These are phyloP conservation scores for Catalaphyllia jardinei DNA, from an alignment of 64 coral and sea anemone genomes.

Conservation along the genomic window DNA sequence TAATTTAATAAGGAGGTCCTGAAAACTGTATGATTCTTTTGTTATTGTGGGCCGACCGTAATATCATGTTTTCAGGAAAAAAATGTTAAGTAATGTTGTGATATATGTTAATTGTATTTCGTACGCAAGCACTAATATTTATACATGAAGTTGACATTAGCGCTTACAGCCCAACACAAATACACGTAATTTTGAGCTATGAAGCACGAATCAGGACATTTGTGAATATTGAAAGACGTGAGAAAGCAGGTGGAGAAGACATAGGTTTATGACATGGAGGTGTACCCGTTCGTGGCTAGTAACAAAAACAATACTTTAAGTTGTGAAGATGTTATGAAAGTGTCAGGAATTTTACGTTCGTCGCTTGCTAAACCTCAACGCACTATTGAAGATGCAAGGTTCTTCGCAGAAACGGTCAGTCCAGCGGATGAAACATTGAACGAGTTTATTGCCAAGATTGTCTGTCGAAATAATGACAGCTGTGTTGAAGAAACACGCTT, in stretches of 20 bases:
- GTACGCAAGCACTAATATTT: not conserved
- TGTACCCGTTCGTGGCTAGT: not conserved
- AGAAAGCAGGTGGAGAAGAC: not conserved
- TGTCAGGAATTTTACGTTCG: not conserved
- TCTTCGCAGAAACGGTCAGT: not conserved
- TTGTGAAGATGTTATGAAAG: constrained; percentile 15
- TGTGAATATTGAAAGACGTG: not conserved
- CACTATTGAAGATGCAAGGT: not conserved
- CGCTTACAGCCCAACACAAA: not conserved
- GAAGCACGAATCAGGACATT: not conserved
- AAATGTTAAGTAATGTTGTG: constrained; percentile 11
- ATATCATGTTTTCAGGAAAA: not conserved
- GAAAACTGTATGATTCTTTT: not conserved
- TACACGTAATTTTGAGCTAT: not conserved
- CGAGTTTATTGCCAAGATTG: constrained; percentile 23
- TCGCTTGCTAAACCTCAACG: not conserved
- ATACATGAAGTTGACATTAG: not conserved
- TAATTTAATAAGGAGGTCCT: constrained; percentile 16
- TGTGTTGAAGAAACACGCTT: not conserved
- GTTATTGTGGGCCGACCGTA: not conserved
- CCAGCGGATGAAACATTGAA: not conserved
- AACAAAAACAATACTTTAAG: not conserved
- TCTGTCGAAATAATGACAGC: not conserved
- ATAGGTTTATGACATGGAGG: not conserved
- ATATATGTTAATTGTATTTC: not conserved